These are phyloP conservation scores for Gerosis bhagava DNA, from an alignment of 2,888 invertebrate genomes.

Conservation along the genomic window DNA sequence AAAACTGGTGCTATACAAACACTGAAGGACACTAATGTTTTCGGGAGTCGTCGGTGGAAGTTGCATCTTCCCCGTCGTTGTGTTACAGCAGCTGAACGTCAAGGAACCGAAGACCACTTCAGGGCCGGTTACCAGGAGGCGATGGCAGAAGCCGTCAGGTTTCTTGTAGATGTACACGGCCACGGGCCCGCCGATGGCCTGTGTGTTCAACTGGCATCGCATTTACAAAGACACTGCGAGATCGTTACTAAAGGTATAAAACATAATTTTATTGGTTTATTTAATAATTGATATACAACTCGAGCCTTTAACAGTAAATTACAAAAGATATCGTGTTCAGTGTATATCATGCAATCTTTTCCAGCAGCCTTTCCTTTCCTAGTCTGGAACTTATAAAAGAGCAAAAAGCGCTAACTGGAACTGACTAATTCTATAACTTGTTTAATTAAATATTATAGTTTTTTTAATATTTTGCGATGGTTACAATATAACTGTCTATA, in stretches of 20 bases:
- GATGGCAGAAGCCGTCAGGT: constrained; percentile 93
- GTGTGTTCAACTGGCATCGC: constrained; percentile 90
- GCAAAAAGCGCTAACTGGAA: no score
- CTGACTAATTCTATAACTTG: no score
- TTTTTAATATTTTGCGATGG: no score
- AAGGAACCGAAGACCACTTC: constrained; percentile 70
- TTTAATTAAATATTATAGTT: no score
- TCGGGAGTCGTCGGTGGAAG: constrained; percentile 45
- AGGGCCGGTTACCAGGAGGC: constrained; percentile 96
- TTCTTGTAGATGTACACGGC: constrained; percentile 93
- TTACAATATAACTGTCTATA: no score
- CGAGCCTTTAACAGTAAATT: no score
- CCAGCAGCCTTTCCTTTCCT: no score
- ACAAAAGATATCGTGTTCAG: no score
- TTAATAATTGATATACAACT: no score
- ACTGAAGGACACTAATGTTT: constrained; percentile 59
- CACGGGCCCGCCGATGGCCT: constrained; percentile 90
- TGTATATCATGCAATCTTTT: no score
- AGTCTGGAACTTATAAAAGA: no score
- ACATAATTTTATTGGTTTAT: no score
- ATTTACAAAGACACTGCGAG: constrained; percentile 93
- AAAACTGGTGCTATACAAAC: constrained; percentile 19
- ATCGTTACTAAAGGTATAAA: constrained; percentile 76
- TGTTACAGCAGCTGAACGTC: constrained; percentile 65
- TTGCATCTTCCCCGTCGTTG: constrained; percentile 46